Base-by-base conservation (phyloP, 2,797 vertebrate species). In the Onychomys torridus region DNA sequence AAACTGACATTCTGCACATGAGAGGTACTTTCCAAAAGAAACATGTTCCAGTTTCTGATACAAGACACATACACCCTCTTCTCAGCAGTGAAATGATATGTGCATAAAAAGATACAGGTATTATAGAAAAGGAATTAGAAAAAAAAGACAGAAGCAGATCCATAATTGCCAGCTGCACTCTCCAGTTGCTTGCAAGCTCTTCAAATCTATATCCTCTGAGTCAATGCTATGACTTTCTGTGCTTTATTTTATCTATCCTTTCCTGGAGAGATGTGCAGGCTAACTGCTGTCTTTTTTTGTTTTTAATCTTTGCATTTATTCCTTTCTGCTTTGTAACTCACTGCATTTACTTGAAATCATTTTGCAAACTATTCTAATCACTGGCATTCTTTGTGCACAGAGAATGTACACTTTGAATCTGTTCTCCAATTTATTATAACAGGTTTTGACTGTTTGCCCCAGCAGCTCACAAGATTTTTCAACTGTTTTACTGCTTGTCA, bases 391-490 rank as follows among this genome's bases (percentile, higher is more conserved):
- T 52, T 32, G 90, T 6, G 27, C 27, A 82, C 16, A 37, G 46
- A 25, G 21, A 40, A 79, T 90, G 67, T 55, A 13, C 10, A 8
- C 0, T 94, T 89, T 59, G 25, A 34, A 9, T 88, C 55, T 34
- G 52, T 67, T 69, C 65, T 84, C 69, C 49, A 40, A 27, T 63
- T 93, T 94, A 67, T 29, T 49, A 67, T 92, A 43, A 27, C 2
- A 90, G 10, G 5, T 84, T 97, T 87, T 5, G 43, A 94, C 11
- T 34, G 29, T 87, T 95, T 95, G 63, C 19, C 34, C 77, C 46
- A 92, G 52, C 12, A 29, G 0, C 4, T 89, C 11, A 57, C 73
- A 81, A 90, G 32, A 4, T 29, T 49, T 27, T 0, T 19, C 69
- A 93, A 84, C 16, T 59, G 32, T 34, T 95, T 94, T 32, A 1